A percentile compares a stretch with the other conserved stretches of the same genome.
Conservation (phyloP, 2,113 vertebrate species). For the Panurus biarmicus region DNA sequence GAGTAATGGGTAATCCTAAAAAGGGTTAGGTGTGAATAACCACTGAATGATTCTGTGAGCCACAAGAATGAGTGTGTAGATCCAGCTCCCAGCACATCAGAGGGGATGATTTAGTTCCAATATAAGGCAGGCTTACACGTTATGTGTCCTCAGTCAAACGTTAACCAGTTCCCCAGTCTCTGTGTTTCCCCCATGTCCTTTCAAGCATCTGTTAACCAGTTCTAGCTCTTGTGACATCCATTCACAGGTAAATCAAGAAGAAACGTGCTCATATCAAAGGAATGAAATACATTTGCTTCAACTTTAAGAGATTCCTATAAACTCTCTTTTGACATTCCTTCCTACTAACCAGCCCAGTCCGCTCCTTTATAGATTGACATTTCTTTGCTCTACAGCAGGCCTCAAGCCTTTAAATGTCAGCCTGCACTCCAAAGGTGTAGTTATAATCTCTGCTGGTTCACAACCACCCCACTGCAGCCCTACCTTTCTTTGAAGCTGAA, state of each 20-base stretch:
- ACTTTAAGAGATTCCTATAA: not conserved
- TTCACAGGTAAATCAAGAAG: constrained; percentile 16
- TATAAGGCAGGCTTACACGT: not conserved
- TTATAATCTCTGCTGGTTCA: not conserved
- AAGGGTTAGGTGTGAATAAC: constrained; percentile 7
- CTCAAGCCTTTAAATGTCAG: constrained; percentile 20
- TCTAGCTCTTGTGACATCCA: not conserved
- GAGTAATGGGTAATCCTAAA: constrained; percentile 11
- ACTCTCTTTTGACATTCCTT: constrained; percentile 10
- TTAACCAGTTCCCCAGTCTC: not conserved
- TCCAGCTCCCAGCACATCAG: not conserved
- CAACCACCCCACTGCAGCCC: not conserved
- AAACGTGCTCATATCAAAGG: not conserved
- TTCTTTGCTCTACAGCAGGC: constrained; percentile 23
- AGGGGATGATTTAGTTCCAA: not conserved
- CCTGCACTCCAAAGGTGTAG: not conserved
- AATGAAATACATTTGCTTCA: constrained; percentile 7
- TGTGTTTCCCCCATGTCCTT: not conserved
- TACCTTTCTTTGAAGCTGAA: not conserved
- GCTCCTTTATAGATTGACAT: not conserved
- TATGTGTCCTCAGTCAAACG: not conserved
- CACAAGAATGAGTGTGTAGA: not conserved
- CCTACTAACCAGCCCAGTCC: not conserved
- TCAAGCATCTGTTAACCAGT: not conserved
- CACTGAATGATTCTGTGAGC: not conserved